phyloP scores from a whole-genome alignment of 1,140 invertebrate species.

The Philopotamus ludificatus region DNA sequence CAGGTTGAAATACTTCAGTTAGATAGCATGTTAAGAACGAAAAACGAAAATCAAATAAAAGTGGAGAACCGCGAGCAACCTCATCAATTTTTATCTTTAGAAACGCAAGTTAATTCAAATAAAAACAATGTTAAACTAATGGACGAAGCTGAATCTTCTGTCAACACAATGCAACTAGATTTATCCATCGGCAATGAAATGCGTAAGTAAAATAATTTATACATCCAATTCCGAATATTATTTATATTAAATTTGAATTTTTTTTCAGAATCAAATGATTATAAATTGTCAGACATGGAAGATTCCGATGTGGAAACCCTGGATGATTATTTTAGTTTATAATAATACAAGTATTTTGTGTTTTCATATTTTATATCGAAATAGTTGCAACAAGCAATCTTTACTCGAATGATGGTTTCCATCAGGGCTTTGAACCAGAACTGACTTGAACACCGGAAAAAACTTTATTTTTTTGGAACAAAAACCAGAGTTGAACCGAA shows the following conservation, averaged over 20 bases:
- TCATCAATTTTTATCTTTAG: neutral
- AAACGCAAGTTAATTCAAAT: neutral
- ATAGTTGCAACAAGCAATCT: no score
- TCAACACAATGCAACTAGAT: constrained; percentile 33
- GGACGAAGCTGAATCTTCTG: constrained; percentile 28
- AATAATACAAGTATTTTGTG: neutral
- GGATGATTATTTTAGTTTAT: constrained; percentile 3
- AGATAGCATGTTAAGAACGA: neutral
- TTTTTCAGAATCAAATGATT: neutral
- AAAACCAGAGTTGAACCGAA: no score
- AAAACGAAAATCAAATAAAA: neutral
- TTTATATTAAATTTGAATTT: neutral
- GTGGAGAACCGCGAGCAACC: neutral
- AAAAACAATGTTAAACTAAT: constrained; percentile 1
- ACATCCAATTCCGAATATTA: neutral
- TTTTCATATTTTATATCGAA: neutral
- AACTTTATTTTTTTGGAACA: no score
- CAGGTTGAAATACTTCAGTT: constrained; percentile 15
- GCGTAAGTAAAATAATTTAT: neutral
- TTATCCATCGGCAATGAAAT: constrained; percentile 22
- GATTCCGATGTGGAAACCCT: neutral
- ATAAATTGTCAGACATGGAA: neutral
- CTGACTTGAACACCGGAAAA: no score
- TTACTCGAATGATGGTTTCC: no score
- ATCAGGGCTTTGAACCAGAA: no score